Conservation (phyloP, 2,113 vertebrate genomes). For the Trochalopteron elliotii region DNA sequence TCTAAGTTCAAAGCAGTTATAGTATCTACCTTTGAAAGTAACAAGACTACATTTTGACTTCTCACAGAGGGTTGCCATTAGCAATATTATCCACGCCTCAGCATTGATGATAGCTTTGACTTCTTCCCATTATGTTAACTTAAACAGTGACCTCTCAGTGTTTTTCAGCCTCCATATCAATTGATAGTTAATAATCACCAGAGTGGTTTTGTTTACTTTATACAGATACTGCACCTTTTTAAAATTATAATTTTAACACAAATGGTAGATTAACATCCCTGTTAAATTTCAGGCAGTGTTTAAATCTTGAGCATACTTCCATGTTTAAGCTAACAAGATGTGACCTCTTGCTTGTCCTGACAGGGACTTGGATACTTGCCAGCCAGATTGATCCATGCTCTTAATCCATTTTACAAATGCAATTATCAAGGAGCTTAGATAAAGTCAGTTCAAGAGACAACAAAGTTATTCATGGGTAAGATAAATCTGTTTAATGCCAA, state of each 20-base stretch:
- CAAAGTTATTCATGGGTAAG: neutral
- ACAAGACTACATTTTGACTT: neutral
- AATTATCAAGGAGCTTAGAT: constrained; percentile 37
- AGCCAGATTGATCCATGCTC: constrained; percentile 32
- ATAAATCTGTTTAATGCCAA: neutral
- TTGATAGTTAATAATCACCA: neutral
- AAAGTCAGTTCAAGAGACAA: constrained; percentile 44
- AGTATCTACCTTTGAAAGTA: neutral
- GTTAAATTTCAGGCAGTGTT: neutral
- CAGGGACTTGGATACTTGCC: neutral
- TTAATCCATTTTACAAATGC: constrained; percentile 55
- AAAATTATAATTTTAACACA: neutral
- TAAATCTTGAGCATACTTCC: neutral
- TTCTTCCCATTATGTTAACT: neutral
- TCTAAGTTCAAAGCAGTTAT: neutral
- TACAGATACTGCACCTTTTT: neutral
- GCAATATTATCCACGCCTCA: neutral
- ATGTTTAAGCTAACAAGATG: neutral
- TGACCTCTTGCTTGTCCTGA: constrained; percentile 7
- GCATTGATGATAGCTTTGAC: neutral
- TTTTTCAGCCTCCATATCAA: neutral
- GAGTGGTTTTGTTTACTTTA: neutral
- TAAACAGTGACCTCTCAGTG: neutral
- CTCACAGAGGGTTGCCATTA: neutral
- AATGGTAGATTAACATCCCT: neutral